Evolutionary conservation across 2,888 invertebrate species (phyloP).

Genomic region (Drosophila aldrichi): DNA sequence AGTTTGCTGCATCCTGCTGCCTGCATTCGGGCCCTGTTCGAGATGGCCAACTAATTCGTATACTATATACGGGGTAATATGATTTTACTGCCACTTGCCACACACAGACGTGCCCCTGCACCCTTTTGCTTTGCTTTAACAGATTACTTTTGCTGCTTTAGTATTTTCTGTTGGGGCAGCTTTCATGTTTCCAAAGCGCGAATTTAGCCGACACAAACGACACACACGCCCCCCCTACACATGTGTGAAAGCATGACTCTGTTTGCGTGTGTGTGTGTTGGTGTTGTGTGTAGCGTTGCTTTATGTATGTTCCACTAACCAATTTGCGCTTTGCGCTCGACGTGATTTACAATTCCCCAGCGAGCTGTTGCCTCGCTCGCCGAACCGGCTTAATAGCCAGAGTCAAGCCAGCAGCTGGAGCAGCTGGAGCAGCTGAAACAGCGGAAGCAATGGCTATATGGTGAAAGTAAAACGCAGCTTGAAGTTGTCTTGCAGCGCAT

Average conservation of each 20-base stretch:
- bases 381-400: constrained; percentile 45
- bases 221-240: constrained; percentile 20
- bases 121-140: constrained; percentile 18
- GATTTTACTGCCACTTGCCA: constrained; percentile 52
- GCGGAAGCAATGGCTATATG: constrained; percentile 12
- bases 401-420: constrained; percentile 22
- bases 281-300: constrained; percentile 20
- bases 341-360: constrained; percentile 78
- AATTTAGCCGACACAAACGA: constrained; percentile 48
- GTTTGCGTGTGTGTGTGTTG: constrained; percentile 9
- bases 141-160: constrained; percentile 66
- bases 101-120: constrained; percentile 11
- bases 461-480: constrained; percentile 17
- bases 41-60: constrained; percentile 66
- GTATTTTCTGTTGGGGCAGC: constrained; percentile 49
- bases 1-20: constrained; percentile 39
- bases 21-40: constrained; percentile 39
- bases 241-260: constrained; percentile 2
- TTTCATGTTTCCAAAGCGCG: constrained; percentile 68
- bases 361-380: constrained; percentile 60
- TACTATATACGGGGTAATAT: constrained; percentile 58
- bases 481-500: constrained; percentile 42
- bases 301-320: constrained; percentile 65
- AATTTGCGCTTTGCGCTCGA: constrained; percentile 71
- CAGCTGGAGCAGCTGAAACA: constrained; percentile 12